Conservation (phyloP, 2,113 vertebrate genomes). For the Pelmatolapia mariae region DNA sequence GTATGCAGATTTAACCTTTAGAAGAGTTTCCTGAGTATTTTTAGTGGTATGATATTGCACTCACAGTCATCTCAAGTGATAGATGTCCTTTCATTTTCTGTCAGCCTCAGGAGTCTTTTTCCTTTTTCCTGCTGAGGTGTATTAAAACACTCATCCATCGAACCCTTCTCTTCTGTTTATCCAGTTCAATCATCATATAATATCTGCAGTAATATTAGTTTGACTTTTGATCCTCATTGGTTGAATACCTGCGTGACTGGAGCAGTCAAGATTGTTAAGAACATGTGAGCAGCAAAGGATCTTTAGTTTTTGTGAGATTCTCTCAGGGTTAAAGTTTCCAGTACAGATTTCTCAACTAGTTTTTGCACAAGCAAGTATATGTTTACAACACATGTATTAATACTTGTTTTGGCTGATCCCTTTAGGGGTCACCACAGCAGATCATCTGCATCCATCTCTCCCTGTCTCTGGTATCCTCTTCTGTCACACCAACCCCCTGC, state of each 20-base stretch:
- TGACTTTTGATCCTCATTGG: not conserved
- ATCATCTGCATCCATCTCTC: not conserved
- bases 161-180: not conserved
- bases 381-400: not conserved
- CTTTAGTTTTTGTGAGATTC: not conserved
- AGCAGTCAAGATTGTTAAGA: not conserved
- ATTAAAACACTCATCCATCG: not conserved
- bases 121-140: not conserved
- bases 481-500: not conserved
- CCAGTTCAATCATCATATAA: not conserved
- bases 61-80: not conserved
- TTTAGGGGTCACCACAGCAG: not conserved
- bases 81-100: not conserved
- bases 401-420: not conserved
- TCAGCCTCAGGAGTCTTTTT: not conserved
- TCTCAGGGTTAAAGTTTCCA: not conserved
- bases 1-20: not conserved
- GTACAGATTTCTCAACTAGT: not conserved
- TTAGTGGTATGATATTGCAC: not conserved
- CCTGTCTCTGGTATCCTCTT: not conserved
- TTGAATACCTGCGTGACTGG: not conserved
- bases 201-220: not conserved
- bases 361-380: not conserved
- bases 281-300: not conserved
- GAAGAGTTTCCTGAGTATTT: not conserved